A percentile compares a stretch with the other conserved stretches of the same genome.
phyloP scores from a whole-genome alignment of 2,888 invertebrate species.

The Agrilus mali region DNA sequence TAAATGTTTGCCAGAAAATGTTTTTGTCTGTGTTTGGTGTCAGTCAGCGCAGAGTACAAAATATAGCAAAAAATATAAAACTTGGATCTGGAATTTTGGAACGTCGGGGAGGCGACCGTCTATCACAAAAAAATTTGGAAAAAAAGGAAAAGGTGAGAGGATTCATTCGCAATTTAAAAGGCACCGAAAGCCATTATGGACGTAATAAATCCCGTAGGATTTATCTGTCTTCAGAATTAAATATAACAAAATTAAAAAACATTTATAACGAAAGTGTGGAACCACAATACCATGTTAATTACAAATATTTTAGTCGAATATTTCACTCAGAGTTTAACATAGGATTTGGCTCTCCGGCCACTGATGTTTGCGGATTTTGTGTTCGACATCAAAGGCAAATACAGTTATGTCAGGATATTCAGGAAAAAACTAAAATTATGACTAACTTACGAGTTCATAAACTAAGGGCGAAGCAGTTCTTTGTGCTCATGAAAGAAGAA shows the following conservation, averaged over 20 bases:
- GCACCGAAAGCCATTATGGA: constrained; percentile 6
- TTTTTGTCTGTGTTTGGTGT: too few species aligned
- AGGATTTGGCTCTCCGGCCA: constrained; percentile 9
- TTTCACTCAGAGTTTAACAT: constrained; percentile 11
- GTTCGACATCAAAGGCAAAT: constrained; percentile 6
- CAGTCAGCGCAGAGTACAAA: too few species aligned
- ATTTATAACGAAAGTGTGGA: constrained; percentile 1
- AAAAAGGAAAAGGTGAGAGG: constrained; percentile 2
- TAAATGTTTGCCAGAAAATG: too few species aligned
- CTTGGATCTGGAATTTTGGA: neutral
- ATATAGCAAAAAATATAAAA: too few species aligned
- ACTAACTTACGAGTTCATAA: constrained; percentile 5
- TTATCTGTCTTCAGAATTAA: constrained; percentile 1
- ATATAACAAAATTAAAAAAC: constrained; percentile 5
- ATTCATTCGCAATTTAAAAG: constrained; percentile 3
- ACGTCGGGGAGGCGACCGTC: constrained; percentile 1
- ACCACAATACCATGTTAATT: constrained; percentile 1
- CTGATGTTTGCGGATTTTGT: constrained; percentile 7
- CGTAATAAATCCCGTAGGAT: constrained; percentile 3
- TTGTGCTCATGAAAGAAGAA: constrained; percentile 8
- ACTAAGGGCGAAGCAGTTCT: constrained; percentile 6
- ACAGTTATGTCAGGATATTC: constrained; percentile 2
- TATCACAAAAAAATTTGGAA: constrained; percentile 1
- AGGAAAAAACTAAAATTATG: neutral
- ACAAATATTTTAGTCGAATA: constrained; percentile 8